Conservation (phyloP, 2,888 invertebrate species). For the Athripsodes cinereus region DNA sequence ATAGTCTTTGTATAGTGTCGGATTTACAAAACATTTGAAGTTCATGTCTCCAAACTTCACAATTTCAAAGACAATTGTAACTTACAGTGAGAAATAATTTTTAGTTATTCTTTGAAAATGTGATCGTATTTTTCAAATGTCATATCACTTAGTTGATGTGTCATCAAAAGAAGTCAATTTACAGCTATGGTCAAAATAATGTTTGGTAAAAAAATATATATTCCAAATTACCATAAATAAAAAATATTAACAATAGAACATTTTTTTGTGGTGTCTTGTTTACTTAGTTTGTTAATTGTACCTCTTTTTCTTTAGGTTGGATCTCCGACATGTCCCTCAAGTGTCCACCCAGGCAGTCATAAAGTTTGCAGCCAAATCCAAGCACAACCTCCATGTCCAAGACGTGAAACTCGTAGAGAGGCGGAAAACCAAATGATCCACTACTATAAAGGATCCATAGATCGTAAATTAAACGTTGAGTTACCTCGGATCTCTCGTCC, state of each 20-base stretch:
- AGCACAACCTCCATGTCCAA: constrained; percentile 71
- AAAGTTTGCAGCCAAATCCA: constrained; percentile 76
- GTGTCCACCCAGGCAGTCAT: constrained; percentile 78
- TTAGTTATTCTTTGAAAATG: no score
- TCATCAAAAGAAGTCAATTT: no score
- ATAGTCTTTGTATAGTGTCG: not conserved
- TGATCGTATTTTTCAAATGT: no score
- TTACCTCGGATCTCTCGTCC: constrained; percentile 5
- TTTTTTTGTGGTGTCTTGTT: no score
- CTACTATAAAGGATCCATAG: constrained; percentile 1
- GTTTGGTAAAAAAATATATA: no score
- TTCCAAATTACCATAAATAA: not conserved
- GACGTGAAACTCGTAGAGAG: constrained; percentile 71
- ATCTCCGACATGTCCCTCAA: constrained; percentile 73
- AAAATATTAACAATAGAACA: not conserved
- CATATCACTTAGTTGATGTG: no score
- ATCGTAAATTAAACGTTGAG: not conserved
- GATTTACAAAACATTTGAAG: no score
- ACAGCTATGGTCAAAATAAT: no score
- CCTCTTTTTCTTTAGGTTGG: constrained; percentile 46
- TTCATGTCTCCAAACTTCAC: no score
- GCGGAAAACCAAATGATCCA: constrained; percentile 38
- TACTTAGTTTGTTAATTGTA: no score
- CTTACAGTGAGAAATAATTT: no score
- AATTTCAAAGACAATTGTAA: no score